These are phyloP conservation scores for Agrilus cyanescens DNA, from an alignment of 2,888 invertebrate species.

Conservation along the genomic window DNA sequence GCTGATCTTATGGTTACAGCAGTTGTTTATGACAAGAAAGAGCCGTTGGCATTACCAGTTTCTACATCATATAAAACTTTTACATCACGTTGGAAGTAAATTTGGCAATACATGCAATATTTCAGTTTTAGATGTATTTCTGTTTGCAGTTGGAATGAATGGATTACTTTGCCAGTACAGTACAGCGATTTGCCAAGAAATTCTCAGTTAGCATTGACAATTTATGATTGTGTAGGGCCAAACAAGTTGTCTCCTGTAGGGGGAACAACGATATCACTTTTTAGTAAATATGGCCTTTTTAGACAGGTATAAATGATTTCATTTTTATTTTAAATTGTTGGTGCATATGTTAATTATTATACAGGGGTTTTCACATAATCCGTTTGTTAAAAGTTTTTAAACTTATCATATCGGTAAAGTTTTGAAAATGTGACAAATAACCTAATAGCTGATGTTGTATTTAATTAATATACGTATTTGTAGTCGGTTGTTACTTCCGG, in stretches of 20 bases:
- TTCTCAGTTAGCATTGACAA: constrained; percentile 74
- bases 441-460: no score
- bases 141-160: constrained; percentile 85
- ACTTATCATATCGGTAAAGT: no score
- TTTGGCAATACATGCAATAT: constrained; percentile 14
- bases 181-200: constrained; percentile 85
- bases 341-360: neutral
- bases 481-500: no score
- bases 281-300: constrained; percentile 89
- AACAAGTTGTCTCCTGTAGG: constrained; percentile 76
- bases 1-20: constrained; percentile 83
- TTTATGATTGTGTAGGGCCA: constrained; percentile 86
- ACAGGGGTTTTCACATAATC: neutral
- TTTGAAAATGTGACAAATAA: no score
- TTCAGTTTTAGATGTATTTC: constrained; percentile 6
- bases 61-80: constrained; percentile 88
- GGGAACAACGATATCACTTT: constrained; percentile 84
- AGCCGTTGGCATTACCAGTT: constrained; percentile 73
- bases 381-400: no score
- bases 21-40: constrained; percentile 71
- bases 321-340: neutral
- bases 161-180: constrained; percentile 82
- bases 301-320: constrained; percentile 49
- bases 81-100: constrained; percentile 84
- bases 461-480: neutral